Evolutionary conservation across 2,888 invertebrate species (phyloP).

Genomic region (Cephus nigrinus): DNA sequence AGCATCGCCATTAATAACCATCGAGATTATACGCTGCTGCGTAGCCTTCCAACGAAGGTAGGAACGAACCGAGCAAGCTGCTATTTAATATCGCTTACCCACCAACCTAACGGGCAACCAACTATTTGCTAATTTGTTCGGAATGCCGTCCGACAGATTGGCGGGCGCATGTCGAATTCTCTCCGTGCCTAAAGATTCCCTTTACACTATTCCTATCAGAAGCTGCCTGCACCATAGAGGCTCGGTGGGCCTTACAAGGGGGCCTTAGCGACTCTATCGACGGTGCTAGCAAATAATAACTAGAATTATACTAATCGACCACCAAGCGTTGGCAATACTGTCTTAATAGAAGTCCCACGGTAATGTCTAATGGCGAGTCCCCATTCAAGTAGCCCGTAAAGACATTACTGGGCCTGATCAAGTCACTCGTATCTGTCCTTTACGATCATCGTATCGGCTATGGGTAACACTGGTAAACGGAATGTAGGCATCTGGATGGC

Average conservation of each 20-base stretch:
- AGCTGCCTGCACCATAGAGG: not conserved
- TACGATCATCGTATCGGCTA: not conserved
- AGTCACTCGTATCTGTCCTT: not conserved
- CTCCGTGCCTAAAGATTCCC: not conserved
- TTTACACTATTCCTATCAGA: not conserved
- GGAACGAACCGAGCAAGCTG: constrained; percentile 38
- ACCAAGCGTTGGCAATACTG: not conserved
- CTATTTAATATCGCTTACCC: constrained; percentile 56
- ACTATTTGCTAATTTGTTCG: constrained; percentile 56
- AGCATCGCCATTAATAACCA: constrained; percentile 66
- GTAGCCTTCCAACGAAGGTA: constrained; percentile 19
- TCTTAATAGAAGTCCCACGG: not conserved
- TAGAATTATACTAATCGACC: not conserved
- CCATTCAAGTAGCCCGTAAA: not conserved
- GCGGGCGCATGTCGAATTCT: constrained; percentile 5
- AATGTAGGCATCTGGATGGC: constrained; percentile 3
- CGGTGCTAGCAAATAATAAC: not conserved
- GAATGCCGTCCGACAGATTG: constrained; percentile 43
- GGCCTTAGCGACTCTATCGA: not conserved
- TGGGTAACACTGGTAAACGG: constrained; percentile 42
- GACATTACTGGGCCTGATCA: not conserved
- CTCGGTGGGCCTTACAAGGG: not conserved
- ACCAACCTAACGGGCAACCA: constrained; percentile 43
- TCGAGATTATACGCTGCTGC: constrained; percentile 63
- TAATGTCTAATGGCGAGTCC: not conserved